Evolutionary conservation across 2,113 vertebrate species (phyloP).

Genomic region (Setophaga petechia): DNA sequence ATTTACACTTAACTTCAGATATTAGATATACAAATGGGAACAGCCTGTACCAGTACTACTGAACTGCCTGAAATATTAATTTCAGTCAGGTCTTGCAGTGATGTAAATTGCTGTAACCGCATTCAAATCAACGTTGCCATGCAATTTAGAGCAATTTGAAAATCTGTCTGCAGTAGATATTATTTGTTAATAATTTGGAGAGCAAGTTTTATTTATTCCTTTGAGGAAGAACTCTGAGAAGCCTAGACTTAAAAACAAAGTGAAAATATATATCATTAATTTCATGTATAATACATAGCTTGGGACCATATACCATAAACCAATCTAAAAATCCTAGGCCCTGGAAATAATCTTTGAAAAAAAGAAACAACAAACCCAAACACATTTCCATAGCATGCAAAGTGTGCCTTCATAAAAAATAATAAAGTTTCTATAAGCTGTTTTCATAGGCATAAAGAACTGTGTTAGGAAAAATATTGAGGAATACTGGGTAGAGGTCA

Average conservation of each 20-base stretch:
- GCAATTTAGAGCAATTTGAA: background rate
- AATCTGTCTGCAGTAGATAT: background rate
- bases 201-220: background rate
- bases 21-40: constrained; percentile 21
- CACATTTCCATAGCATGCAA: background rate
- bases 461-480: background rate
- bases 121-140: background rate
- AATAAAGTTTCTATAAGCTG: background rate
- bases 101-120: background rate
- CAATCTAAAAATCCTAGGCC: background rate
- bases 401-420: background rate
- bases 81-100: background rate
- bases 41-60: background rate
- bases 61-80: constrained; percentile 11
- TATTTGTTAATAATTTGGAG: background rate
- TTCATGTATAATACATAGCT: background rate
- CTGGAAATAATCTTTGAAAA: background rate
- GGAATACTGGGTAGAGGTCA: fast-evolving
- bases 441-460: background rate
- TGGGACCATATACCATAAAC: background rate
- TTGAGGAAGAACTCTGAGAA: background rate
- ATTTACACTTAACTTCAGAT: constrained; percentile 15
- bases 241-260: background rate
- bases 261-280: background rate
- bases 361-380: background rate